Evolutionary conservation across 2,113 vertebrate species (phyloP).

Genomic region (Macrotus californicus): DNA sequence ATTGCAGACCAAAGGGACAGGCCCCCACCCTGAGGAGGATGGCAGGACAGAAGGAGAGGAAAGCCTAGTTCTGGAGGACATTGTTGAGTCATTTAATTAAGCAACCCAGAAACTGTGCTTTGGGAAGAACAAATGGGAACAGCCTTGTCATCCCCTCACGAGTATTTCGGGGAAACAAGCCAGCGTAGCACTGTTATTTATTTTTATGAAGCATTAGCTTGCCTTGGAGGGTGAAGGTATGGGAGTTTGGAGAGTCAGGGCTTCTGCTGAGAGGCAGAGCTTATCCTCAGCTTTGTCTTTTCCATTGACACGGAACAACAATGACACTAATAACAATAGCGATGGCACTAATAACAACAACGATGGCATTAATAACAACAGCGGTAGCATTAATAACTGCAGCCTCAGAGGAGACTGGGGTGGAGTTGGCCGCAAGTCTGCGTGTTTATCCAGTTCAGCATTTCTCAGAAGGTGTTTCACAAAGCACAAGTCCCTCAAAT

Average conservation of each 20-base stretch:
- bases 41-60: not conserved
- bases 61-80: not conserved
- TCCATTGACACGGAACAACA: not conserved
- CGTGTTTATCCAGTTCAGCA: not conserved
- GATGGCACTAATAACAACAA: no score
- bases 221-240: not conserved
- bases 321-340: rapidly evolving
- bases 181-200: not conserved
- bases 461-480: not conserved
- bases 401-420: not conserved
- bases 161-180: not conserved
- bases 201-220: not conserved
- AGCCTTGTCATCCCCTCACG: not conserved
- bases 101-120: not conserved
- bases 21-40: not conserved
- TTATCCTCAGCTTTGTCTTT: not conserved
- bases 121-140: not conserved
- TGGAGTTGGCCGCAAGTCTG: not conserved
- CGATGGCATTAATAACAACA: not conserved
- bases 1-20: not conserved
- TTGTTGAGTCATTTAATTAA: not conserved
- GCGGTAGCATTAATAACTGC: no score
- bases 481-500: not conserved
- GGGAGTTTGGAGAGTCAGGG: not conserved
- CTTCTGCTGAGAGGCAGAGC: not conserved